A percentile compares a stretch with the other conserved stretches of the same genome.
Evolutionary conservation across 1,140 invertebrate genomes (phyloP).

Genomic region (Cydia splendana): DNA sequence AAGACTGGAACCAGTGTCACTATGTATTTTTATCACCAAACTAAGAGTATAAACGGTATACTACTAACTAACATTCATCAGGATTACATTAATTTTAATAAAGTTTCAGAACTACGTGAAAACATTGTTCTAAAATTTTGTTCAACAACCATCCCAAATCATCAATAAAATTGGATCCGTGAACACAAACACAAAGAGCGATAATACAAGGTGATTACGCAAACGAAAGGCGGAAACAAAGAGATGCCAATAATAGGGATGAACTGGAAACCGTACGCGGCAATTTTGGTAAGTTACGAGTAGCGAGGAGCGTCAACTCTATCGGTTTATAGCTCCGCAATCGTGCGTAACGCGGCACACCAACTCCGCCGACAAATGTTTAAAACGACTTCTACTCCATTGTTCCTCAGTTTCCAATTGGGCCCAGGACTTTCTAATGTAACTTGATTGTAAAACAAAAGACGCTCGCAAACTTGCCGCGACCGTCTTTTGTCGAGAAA

Average conservation of each 20-base stretch:
- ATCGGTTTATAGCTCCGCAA: slow-evolving; percentile 49
- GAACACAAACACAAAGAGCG: slow-evolving; percentile 24
- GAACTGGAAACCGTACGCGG: slow-evolving; percentile 42
- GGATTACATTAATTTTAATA: no score
- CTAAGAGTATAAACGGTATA: no score
- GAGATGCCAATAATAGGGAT: slow-evolving; percentile 38
- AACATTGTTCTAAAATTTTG: slow-evolving; percentile 18
- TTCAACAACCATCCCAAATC: slow-evolving; percentile 10
- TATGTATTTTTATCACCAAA: no score
- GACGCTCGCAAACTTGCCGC: slow-evolving; percentile 49
- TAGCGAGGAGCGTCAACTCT: slow-evolving; percentile 40
- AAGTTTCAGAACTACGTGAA: not conserved
- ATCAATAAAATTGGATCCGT: slow-evolving; percentile 27
- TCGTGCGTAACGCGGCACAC: slow-evolving; percentile 54
- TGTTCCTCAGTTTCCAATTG: slow-evolving; percentile 46
- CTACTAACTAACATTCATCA: no score
- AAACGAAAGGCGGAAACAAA: slow-evolving; percentile 31
- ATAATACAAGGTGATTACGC: slow-evolving; percentile 33
- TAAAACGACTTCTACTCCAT: slow-evolving; percentile 49
- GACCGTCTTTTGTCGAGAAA: slow-evolving; percentile 62
- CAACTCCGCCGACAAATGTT: slow-evolving; percentile 47
- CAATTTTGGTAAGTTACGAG: slow-evolving; percentile 53
- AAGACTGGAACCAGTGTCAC: no score
- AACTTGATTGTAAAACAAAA: slow-evolving; percentile 64
- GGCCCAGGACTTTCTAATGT: slow-evolving; percentile 53